Evolutionary conservation across 2,888 invertebrate species (phyloP), one percentile per base, ranked within the genome.

Genomic region (Listrodromus nycthemerus): DNA sequence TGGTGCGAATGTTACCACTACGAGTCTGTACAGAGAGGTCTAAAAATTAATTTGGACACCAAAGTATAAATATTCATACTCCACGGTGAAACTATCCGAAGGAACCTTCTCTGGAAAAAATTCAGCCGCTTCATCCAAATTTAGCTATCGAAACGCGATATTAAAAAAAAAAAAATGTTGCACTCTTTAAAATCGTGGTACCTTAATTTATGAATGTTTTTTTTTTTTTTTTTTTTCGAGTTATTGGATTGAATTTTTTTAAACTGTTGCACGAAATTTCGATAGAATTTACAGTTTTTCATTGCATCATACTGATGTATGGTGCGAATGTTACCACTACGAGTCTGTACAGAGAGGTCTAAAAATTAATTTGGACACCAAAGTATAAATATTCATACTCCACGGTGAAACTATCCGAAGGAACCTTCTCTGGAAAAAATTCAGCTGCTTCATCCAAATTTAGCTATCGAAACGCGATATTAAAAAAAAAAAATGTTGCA

Each of bases 311-410:
- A n/a, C n/a, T n/a, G n/a, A n/a, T n/a, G n/a, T 33, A 4, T 33
- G 33, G n/a, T n/a, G n/a, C n/a, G n/a, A n/a, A n/a, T n/a, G n/a
- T n/a, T n/a, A 1, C 16, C 16, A 16, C 41, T 13, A 2, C 0
- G 16, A 16, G 16, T 16, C 41, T 45, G 16, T 45, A 2, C 16
- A 16, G 41, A 45, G 13, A 45, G 0, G 13, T 45, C 13, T 3
- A 45, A 16, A 16, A 45, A 45, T 1, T 4, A 19, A 52, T 52
- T 19, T 1, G 4, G 7, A 1, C 50, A 52, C 1, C 30, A n/a
- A 70, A 27, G 33, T 13, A 41, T 16, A 67, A 67, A 16, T 48
- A 67, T 48, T 50, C 50, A 48, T 48, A n/a, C 13, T 30, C 48
- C 21, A 66, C 50, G 67, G 24, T 30, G 2, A 67, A 50, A 30